Conservation (phyloP, 1,140 invertebrate species). For the Temnothorax nylanderi region DNA sequence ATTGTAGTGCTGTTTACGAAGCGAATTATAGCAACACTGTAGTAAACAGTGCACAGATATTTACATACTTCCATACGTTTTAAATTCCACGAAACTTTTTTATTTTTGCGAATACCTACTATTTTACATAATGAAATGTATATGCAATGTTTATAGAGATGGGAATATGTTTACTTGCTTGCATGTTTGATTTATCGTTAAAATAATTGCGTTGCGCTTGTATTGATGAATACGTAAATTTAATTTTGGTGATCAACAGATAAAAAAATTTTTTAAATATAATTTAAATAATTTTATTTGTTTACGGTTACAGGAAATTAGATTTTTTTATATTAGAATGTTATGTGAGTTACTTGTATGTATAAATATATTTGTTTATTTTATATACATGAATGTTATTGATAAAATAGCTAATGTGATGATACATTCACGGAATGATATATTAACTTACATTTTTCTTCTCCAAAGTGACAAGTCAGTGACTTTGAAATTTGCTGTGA, state of each 20-base stretch:
- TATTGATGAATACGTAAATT: background rate
- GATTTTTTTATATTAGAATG: background rate
- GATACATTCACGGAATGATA: background rate
- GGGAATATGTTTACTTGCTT: background rate
- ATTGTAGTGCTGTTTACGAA: conserved; percentile 7
- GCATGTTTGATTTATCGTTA: background rate
- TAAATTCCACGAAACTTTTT: background rate
- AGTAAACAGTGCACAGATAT: background rate
- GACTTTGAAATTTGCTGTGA: background rate
- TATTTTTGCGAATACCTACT: background rate
- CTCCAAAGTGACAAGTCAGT: background rate
- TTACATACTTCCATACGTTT: background rate
- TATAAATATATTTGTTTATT: background rate
- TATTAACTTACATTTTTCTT: background rate
- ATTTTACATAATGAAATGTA: background rate
- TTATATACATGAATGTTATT: background rate
- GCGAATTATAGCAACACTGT: background rate
- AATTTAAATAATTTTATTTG: background rate
- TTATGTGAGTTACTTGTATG: background rate
- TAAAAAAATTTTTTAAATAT: background rate
- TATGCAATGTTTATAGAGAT: background rate
- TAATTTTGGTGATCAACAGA: background rate
- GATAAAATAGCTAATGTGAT: background rate
- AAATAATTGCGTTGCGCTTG: background rate
- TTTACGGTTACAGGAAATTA: background rate